These are phyloP conservation scores for Nothobranchius kuhntae DNA, from an alignment of 2,113 vertebrate species.

Conservation along the genomic window DNA sequence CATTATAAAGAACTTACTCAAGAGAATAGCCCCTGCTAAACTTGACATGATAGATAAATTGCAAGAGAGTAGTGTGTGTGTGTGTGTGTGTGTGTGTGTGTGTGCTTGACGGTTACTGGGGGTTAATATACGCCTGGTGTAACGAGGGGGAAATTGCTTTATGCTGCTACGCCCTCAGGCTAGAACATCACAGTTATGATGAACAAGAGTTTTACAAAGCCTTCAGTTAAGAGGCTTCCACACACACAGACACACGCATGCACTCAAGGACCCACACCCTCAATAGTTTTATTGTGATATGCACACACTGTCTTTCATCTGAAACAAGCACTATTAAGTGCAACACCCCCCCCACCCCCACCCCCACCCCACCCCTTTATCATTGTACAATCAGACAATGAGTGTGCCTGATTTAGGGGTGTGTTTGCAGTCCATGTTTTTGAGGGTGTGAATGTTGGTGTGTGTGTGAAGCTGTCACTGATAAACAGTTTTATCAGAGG, in stretches of 20 bases:
- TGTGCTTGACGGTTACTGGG: slow-evolving; percentile 61
- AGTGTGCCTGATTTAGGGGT: slow-evolving; percentile 9
- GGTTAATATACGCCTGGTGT: slow-evolving; percentile 69
- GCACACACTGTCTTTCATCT: slow-evolving; percentile 4
- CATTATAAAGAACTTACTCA: slow-evolving; percentile 64
- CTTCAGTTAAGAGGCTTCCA: slow-evolving; percentile 59
- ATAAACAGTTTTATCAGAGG: slow-evolving; percentile 61
- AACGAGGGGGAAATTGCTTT: slow-evolving; percentile 74
- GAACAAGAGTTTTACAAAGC: slow-evolving; percentile 70
- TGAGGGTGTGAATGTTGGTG: slow-evolving; percentile 18
- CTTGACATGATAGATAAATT: slow-evolving; percentile 65
- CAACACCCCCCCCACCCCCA: slow-evolving; percentile 1
- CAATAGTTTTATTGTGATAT: slow-evolving; percentile 25
- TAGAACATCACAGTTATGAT: slow-evolving; percentile 71
- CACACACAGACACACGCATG: slow-evolving; percentile 34
- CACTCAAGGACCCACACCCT: slow-evolving; percentile 31
- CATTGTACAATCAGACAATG: slow-evolving; percentile 37
- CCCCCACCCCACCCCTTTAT: slow-evolving; percentile 13
- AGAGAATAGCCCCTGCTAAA: slow-evolving; percentile 55
- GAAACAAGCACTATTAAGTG: slow-evolving; percentile 29
- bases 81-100: slow-evolving; percentile 32
- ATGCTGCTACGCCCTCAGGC: slow-evolving; percentile 63
- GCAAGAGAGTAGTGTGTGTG: slow-evolving; percentile 30
- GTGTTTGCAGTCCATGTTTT: slow-evolving; percentile 6
- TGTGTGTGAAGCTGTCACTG: slow-evolving; percentile 55